Base-by-base conservation (phyloP, 2,113 vertebrate species). In the Chrysemys picta region DNA sequence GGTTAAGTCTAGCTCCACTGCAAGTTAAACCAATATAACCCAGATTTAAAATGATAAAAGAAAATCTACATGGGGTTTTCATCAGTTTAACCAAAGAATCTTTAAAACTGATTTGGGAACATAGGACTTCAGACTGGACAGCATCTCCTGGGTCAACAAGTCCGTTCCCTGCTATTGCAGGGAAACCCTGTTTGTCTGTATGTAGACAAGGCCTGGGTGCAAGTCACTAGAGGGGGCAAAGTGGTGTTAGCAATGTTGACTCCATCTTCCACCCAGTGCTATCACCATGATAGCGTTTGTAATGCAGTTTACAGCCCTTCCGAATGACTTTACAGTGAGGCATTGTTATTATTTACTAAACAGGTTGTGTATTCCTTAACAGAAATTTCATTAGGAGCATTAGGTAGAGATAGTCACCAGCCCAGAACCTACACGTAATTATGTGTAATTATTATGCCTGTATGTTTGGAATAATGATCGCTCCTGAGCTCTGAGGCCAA, bases 401-500 rank as follows among this genome's bases (percentile, higher is more conserved):
- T 89, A 95, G 82, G 94, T 95, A 97, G 45, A 97, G 97, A 93
- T 29, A 97, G 95, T 96, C 97, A 96, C 96, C 93, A 0, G 97
- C 96, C 97, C 97, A 97, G 97, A 97, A 97, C 97, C 88, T 96
- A 96, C 94, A 87, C 95, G 96, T 97, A 97, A 98, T 98, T 97
- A 96, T 84, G 91, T 94, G 97, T 97, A 97, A 97, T 97, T 97
- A 97, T 96, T 91, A 75, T 91, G 94, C 94, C 2, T 25, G 78
- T 85, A 89, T 91, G 96, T 96, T 95, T 95, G 96, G 97, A 97
- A 97, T 95, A 94, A 96, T 82, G 93, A 96, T 97, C 87, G 93
- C 95, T 96, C 89, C 93, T 2, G 4, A 97, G 95, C 94, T 75
- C 97, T 38, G 27, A 94, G 97, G 97, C 96, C 93, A 93, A 95